phyloP scores from a whole-genome alignment of 2,113 vertebrate species.

The Ifrita kowaldi region DNA sequence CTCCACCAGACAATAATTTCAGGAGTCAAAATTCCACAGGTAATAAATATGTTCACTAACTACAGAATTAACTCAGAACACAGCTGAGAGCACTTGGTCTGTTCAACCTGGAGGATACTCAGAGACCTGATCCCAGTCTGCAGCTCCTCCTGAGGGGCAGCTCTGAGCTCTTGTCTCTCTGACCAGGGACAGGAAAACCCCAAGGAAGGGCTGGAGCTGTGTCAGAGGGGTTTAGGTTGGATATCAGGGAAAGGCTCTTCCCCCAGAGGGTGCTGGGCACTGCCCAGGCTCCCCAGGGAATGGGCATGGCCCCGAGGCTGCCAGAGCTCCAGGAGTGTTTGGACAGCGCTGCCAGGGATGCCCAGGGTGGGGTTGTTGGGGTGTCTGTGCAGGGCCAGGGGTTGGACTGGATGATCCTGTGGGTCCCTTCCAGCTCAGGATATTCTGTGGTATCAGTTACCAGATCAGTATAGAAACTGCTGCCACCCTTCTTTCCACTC shows the following conservation, averaged over 20 bases:
- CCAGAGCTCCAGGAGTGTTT: background rate
- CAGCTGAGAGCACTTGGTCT: background rate
- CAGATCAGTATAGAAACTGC: background rate
- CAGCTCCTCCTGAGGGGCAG: background rate
- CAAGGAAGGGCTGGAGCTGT: background rate
- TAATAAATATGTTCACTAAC: background rate
- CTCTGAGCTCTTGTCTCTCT: background rate
- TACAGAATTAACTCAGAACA: background rate
- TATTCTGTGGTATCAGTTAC: background rate
- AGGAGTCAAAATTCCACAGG: background rate
- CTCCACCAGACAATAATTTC: background rate
- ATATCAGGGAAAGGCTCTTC: background rate
- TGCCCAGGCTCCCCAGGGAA: background rate
- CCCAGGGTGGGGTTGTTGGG: background rate
- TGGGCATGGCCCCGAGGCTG: background rate
- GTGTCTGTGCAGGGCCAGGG: background rate
- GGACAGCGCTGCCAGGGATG: rapidly evolving
- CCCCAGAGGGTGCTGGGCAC: background rate
- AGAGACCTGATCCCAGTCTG: background rate
- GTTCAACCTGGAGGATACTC: background rate
- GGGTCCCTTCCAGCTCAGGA: background rate
- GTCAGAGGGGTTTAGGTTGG: rapidly evolving
- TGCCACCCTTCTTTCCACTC: background rate
- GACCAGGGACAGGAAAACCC: background rate
- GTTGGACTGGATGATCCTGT: background rate